phyloP scores from a whole-genome alignment of 2,888 invertebrate species.

The Epistrophella euchroma region DNA sequence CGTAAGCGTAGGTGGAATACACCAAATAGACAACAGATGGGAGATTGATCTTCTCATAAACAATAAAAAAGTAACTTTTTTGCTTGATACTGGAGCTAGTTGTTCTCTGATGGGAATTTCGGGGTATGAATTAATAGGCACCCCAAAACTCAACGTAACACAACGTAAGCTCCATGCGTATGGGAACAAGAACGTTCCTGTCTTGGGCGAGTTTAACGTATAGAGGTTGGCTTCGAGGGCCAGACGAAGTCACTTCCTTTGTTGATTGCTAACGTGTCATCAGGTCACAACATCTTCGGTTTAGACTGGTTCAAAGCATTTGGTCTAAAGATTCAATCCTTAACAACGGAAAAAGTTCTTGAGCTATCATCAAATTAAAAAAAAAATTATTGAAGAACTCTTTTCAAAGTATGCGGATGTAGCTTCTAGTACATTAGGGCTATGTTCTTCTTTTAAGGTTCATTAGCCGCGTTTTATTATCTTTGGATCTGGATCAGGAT shows the following conservation, averaged over 20 bases:
- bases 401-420: slow-evolving; percentile 26
- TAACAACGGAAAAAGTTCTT: no score
- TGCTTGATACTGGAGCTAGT: slow-evolving; percentile 28
- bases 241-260: not conserved
- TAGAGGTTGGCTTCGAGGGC: not conserved
- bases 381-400: not conserved
- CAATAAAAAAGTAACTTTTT: not conserved
- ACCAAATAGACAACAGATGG: slow-evolving; percentile 10
- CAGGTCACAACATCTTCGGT: slow-evolving; percentile 18
- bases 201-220: slow-evolving; percentile 2
- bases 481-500: no score
- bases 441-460: not conserved
- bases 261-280: not conserved
- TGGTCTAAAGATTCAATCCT: slow-evolving; percentile 4
- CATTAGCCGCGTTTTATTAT: no score
- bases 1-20: not conserved
- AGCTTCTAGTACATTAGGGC: not conserved
- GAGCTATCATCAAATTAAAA: not conserved
- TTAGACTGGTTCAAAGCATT: slow-evolving; percentile 30
- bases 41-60: slow-evolving; percentile 9
- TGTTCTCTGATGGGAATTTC: slow-evolving; percentile 16
- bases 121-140: slow-evolving; percentile 3
- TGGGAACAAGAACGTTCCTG: not conserved
- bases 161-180: slow-evolving; percentile 19
- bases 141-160: not conserved